Base-by-base conservation (phyloP, 1,140 invertebrate species). In the Bilobella aurantiaca region DNA sequence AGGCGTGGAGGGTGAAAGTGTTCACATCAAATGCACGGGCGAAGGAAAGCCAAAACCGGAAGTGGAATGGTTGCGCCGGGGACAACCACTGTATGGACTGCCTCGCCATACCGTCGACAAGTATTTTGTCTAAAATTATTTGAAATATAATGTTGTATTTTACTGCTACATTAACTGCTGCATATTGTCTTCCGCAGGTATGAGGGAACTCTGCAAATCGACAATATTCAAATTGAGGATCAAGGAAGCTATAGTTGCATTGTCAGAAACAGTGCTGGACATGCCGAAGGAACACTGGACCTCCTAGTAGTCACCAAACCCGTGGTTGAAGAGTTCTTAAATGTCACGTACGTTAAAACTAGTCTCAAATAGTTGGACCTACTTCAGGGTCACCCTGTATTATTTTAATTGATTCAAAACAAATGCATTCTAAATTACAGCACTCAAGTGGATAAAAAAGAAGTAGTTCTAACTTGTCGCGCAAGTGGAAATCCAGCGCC, bases 181-280 rank as follows among this genome's bases (percentile, higher is more conserved):
- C n/a, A n/a, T n/a, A n/a, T 61, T 25, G 8, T 32, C 21, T 60
- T 30, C 42, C 66, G 14, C 31, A 68, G 69, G 31, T 73, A 74
- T 49, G 76, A 73, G 47, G 83, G 83, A 5, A 76, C 84, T 12
- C 75, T 96, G 14, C 86, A 82, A 0, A 88, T 96, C 66, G 85
- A 81, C 32, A 83, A 86, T 70, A 86, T 93, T 0, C 84, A 85
- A 64, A 84, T 85, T 62, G 85, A 85, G 0, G 90, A 95, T 76
- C 83, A 85, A 56, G 89, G 88, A 0, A 82, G 82, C 31, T 94
- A 93, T 74, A 86, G 84, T 49, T 96, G 93, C 75, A 83, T 83
- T 29, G 93, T 92, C 0, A 82, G 81, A 49, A 96, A 95, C 75
- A 79, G 81, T 18, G 93, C 90, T 12, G 92, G 90, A 0, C 78